These are phyloP conservation scores for Bhutanitis thaidina DNA, from an alignment of 2,888 invertebrate species.

Conservation along the genomic window DNA sequence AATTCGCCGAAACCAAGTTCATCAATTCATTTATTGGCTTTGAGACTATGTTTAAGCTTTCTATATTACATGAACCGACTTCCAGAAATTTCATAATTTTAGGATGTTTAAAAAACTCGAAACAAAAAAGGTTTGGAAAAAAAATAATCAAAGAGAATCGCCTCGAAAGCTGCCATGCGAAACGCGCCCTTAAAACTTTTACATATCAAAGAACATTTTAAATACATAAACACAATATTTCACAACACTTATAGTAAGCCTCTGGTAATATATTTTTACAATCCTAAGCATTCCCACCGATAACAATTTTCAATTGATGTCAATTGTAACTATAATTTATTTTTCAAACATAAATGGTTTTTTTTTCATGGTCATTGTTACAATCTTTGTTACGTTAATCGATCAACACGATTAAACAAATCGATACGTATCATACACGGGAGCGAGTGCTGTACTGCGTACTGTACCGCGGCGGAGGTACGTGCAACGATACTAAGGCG, in stretches of 20 bases:
- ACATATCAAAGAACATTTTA: background rate
- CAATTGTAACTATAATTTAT: background rate
- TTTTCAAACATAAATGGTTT: too few relatives aligned
- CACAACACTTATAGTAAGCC: conserved; percentile 6
- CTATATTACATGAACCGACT: too few relatives aligned
- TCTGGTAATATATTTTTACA: background rate
- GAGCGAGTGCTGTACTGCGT: background rate
- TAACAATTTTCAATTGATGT: background rate
- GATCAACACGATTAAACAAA: too few relatives aligned
- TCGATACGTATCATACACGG: background rate
- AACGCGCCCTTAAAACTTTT: background rate
- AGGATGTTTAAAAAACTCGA: too few relatives aligned
- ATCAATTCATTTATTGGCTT: too few relatives aligned
- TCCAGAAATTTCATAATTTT: too few relatives aligned
- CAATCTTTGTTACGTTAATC: background rate
- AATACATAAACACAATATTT: conserved; percentile 3
- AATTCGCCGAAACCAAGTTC: too few relatives aligned
- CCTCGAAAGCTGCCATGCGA: background rate
- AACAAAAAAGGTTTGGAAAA: too few relatives aligned
- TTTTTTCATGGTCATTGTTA: background rate
- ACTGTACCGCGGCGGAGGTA: background rate
- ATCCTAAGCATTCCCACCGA: background rate
- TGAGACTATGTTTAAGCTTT: too few relatives aligned
- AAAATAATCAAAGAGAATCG: too few relatives aligned
- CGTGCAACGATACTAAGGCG: background rate